Conservation (phyloP, 1,140 invertebrate species). For the Aplysia californica region DNA sequence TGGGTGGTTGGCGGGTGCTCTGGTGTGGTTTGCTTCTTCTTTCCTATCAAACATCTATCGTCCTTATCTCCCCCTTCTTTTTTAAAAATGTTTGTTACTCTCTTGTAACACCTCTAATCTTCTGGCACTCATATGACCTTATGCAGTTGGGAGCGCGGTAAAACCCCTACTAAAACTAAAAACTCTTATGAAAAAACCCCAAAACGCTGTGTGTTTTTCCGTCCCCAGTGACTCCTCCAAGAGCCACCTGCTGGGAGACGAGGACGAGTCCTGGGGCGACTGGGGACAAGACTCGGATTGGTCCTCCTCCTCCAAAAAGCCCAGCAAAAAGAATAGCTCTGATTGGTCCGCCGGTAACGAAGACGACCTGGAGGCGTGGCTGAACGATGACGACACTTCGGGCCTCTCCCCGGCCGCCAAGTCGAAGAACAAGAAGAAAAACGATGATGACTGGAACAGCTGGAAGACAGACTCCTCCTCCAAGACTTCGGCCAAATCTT, state of each 20-base stretch:
- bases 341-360: slow-evolving; percentile 45
- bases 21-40: too few species aligned
- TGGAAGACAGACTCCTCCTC: slow-evolving; percentile 40
- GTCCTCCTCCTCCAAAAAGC: not conserved
- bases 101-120: too few species aligned
- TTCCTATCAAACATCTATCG: too few species aligned
- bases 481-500: not conserved
- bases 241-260: slow-evolving; percentile 50
- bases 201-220: too few species aligned
- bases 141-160: too few species aligned
- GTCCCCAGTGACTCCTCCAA: slow-evolving; percentile 54
- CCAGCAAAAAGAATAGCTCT: slow-evolving; percentile 25
- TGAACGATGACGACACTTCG: slow-evolving; percentile 49
- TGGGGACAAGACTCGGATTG: slow-evolving; percentile 36
- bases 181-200: too few species aligned
- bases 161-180: too few species aligned
- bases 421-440: slow-evolving; percentile 37
- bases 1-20: too few species aligned
- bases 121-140: too few species aligned
- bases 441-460: slow-evolving; percentile 41
- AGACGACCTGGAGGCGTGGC: slow-evolving; percentile 56
- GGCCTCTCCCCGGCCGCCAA: slow-evolving; percentile 30
- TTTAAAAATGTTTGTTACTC: too few species aligned
- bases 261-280: slow-evolving; percentile 57
- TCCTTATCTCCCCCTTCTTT: too few species aligned